Evolutionary conservation across 1,140 invertebrate genomes (phyloP).

Genomic region (Artemia franciscana): DNA sequence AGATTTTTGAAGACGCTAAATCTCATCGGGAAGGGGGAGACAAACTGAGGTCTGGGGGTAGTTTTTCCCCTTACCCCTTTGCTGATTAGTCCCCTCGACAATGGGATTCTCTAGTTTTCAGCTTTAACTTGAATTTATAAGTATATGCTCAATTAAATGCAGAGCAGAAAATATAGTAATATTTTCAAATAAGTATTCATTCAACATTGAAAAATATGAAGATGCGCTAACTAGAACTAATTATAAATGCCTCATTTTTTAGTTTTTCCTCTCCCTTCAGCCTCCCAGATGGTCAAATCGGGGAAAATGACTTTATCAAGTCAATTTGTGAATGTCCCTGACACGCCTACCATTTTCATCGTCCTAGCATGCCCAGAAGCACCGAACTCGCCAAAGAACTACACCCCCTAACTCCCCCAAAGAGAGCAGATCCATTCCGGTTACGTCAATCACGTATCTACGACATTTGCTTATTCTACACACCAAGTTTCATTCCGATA

Average conservation of each 20-base stretch:
- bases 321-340: not conserved
- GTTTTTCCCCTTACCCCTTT: too few species aligned
- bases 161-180: not conserved
- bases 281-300: not conserved
- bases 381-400: not conserved
- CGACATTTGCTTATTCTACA: not conserved
- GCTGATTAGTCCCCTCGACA: not conserved
- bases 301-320: not conserved
- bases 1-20: too few species aligned
- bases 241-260: not conserved
- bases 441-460: not conserved
- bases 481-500: not conserved
- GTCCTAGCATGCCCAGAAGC: not conserved
- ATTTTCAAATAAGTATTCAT: not conserved
- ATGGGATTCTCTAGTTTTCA: not conserved
- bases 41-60: too few species aligned
- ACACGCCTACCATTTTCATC: not conserved
- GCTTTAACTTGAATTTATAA: not conserved
- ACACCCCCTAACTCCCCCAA: not conserved
- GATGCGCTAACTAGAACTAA: not conserved
- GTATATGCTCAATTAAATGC: not conserved
- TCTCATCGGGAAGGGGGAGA: too few species aligned
- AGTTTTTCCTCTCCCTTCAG: not conserved
- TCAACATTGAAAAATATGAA: too few species aligned
- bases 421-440: not conserved